Percentiles rank a stretch among this genome's conserved stretches.
Evolutionary conservation across 2,113 vertebrate genomes (phyloP).

Genomic region (Ophiodon elongatus): DNA sequence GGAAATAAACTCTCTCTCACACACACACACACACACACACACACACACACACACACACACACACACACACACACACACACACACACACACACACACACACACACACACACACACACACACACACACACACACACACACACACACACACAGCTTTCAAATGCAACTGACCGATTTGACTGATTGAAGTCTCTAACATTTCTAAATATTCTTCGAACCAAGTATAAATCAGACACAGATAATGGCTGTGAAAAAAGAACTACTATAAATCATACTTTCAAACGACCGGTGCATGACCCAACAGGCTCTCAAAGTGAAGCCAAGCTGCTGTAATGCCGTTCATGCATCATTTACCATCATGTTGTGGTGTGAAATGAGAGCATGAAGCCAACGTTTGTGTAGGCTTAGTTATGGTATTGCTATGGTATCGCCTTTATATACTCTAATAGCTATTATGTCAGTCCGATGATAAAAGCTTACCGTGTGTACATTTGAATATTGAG

Average conservation of each 20-base stretch:
- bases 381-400: slow-evolving; percentile 18
- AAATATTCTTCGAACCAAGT: not conserved
- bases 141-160: not conserved
- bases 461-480: not conserved
- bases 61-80: no score
- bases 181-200: not conserved
- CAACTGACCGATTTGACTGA: not conserved
- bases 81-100: no score
- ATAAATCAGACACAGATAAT: not conserved
- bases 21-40: no score
- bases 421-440: not conserved
- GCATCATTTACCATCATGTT: slow-evolving; percentile 69
- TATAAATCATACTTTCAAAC: not conserved
- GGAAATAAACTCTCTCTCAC: not conserved
- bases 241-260: not conserved
- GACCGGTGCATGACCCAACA: slow-evolving; percentile 36
- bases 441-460: not conserved
- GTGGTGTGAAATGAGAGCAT: slow-evolving; percentile 63
- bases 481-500: not conserved
- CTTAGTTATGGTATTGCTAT: not conserved
- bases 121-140: no score
- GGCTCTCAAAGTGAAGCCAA: slow-evolving; percentile 66
- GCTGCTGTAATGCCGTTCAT: slow-evolving; percentile 47
- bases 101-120: no score
- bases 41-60: no score